phyloP scores from a whole-genome alignment of 2,797 vertebrate species.

The Fistularia tabacaria region DNA sequence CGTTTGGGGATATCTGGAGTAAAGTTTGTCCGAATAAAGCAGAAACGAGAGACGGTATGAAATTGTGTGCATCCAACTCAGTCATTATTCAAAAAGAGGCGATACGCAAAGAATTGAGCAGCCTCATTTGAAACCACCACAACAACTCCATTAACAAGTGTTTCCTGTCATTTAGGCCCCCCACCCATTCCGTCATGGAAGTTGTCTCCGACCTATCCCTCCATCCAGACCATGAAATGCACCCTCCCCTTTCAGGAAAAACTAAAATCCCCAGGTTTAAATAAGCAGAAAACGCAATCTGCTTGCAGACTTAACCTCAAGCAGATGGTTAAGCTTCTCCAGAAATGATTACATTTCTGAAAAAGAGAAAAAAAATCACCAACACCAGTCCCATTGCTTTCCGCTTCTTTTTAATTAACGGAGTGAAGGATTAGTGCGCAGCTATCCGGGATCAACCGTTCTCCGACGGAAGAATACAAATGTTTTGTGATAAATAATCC shows the following conservation, averaged over 20 bases:
- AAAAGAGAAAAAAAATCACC: conserved; percentile 69
- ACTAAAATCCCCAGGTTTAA: conserved; percentile 77
- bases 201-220: conserved; percentile 17
- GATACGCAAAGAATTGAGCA: too few species aligned
- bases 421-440: conserved; percentile 85
- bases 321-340: conserved; percentile 94
- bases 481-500: conserved; percentile 83
- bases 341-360: conserved; percentile 90
- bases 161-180: too few species aligned
- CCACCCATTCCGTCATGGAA: conserved; percentile 2
- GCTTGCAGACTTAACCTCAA: conserved; percentile 87
- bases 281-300: conserved; percentile 82
- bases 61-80: too few species aligned
- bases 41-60: too few species aligned
- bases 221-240: conserved; percentile 26
- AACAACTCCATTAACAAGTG: too few species aligned
- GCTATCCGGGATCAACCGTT: conserved; percentile 83
- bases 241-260: conserved; percentile 47
- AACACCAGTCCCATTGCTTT: conserved; percentile 82
- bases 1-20: too few species aligned
- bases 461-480: conserved; percentile 80
- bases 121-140: too few species aligned
- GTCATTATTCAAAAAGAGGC: too few species aligned
- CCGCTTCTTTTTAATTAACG: conserved; percentile 90
- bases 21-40: too few species aligned